phyloP scores from a whole-genome alignment of 53 echinoderm and acorn worm species.

The Holothuria scabra region DNA sequence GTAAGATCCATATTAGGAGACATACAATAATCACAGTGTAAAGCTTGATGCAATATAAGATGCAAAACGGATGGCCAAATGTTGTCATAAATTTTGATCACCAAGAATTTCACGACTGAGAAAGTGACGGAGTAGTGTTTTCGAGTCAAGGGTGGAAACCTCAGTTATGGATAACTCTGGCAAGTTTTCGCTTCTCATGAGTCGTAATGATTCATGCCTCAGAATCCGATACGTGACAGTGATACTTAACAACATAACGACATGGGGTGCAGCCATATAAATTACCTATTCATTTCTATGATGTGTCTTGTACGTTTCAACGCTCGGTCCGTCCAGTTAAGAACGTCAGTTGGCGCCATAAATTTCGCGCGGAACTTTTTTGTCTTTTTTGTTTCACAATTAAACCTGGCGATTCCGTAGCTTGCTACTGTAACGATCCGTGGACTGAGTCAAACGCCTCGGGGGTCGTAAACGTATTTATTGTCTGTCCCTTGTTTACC shows the following conservation, averaged over 20 bases:
- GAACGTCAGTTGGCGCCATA: slow-evolving; percentile 34
- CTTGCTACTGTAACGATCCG: slow-evolving; percentile 13
- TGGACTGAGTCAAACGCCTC: slow-evolving; percentile 16
- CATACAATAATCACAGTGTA: too few species aligned
- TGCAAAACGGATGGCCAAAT: too few species aligned
- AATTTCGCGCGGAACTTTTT: slow-evolving; percentile 1
- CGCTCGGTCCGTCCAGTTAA: neutral
- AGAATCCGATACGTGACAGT: slow-evolving; percentile 16
- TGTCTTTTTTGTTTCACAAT: slow-evolving; percentile 24
- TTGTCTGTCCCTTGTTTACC: slow-evolving; percentile 15
- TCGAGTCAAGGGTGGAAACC: too few species aligned
- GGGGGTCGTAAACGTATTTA: slow-evolving; percentile 34
- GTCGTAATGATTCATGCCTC: slow-evolving; percentile 6
- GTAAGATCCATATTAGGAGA: too few species aligned
- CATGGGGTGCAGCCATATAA: slow-evolving; percentile 3
- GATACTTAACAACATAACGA: slow-evolving; percentile 32
- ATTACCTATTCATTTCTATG: slow-evolving; percentile 8
- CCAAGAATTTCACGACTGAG: too few species aligned
- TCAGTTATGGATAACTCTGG: too few species aligned
- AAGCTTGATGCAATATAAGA: too few species aligned
- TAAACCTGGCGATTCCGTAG: slow-evolving; percentile 5
- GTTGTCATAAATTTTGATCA: too few species aligned
- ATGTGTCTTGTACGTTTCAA: slow-evolving; percentile 27
- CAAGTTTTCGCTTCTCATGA: too few species aligned
- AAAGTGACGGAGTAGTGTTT: too few species aligned